phyloP scores from a whole-genome alignment of 2,113 vertebrate species.

The Macquaria australasica region DNA sequence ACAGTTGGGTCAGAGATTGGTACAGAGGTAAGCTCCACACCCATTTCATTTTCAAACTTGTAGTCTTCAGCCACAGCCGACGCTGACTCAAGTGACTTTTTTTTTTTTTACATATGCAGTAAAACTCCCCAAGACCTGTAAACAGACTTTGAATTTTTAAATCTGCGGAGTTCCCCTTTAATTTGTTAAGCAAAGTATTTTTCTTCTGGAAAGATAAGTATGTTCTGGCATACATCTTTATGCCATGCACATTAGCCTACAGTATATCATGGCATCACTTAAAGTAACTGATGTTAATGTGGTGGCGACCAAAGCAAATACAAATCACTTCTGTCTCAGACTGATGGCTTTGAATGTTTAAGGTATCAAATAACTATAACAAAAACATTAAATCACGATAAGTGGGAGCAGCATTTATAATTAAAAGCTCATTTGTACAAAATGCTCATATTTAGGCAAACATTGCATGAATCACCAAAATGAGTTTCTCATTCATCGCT shows the following conservation, averaged over 20 bases:
- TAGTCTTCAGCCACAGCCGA: background rate
- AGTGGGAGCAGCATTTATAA: constrained; percentile 20
- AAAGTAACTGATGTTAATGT: constrained; percentile 11
- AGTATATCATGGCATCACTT: background rate
- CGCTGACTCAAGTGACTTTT: background rate
- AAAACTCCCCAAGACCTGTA: background rate
- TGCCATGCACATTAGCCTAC: background rate
- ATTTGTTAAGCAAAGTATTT: background rate
- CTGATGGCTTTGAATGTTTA: background rate
- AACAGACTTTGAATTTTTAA: background rate
- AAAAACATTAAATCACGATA: background rate
- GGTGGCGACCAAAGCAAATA: background rate
- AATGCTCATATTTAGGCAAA: constrained; percentile 8
- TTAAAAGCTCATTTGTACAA: constrained; percentile 38
- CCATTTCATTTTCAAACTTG: background rate
- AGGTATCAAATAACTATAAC: constrained; percentile 5
- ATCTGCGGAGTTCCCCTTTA: background rate
- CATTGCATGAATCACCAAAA: constrained; percentile 25
- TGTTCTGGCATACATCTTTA: background rate
- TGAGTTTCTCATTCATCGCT: constrained; percentile 24
- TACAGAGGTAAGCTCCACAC: background rate
- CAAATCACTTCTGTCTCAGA: constrained; percentile 11
- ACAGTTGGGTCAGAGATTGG: background rate
- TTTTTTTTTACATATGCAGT: background rate
- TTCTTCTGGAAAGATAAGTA: background rate